Conservation (phyloP, 2,113 vertebrate genomes). For the Chitala chitala region DNA sequence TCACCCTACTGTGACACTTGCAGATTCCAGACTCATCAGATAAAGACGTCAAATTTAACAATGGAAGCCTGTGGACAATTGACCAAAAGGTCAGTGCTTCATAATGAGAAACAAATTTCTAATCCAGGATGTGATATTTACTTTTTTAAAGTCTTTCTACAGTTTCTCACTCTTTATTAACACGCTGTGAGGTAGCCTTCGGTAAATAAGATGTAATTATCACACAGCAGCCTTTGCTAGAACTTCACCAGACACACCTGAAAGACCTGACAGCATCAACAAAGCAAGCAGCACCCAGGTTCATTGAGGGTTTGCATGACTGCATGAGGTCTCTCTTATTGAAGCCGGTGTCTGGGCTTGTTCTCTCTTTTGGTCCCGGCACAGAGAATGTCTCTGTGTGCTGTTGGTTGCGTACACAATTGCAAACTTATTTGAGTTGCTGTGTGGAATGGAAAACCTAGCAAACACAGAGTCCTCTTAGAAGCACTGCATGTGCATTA, state of each 20-base stretch:
- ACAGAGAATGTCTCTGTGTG: not conserved
- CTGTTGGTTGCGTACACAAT: not conserved
- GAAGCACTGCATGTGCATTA: not conserved
- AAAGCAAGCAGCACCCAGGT: not conserved
- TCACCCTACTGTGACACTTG: not conserved
- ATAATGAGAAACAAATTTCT: not conserved
- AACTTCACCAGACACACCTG: not conserved
- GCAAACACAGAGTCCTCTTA: not conserved
- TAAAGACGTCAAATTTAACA: not conserved
- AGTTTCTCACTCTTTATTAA: not conserved
- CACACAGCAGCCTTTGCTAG: not conserved
- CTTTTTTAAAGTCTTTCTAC: not conserved
- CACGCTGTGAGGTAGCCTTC: not conserved
- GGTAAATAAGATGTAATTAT: not conserved
- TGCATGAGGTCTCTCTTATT: not conserved
- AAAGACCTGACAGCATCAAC: not conserved
- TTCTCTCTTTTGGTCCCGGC: not conserved
- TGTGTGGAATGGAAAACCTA: conserved; percentile 1
- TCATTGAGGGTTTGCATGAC: not conserved
- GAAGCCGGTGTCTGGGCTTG: not conserved
- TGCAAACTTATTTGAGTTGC: conserved; percentile 10
- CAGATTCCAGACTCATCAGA: not conserved
- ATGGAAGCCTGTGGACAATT: not conserved
- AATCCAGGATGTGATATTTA: not conserved
- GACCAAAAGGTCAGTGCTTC: not conserved